These are phyloP conservation scores for Tychaedon coryphoeus DNA, from an alignment of 2,113 vertebrate species.

Conservation along the genomic window DNA sequence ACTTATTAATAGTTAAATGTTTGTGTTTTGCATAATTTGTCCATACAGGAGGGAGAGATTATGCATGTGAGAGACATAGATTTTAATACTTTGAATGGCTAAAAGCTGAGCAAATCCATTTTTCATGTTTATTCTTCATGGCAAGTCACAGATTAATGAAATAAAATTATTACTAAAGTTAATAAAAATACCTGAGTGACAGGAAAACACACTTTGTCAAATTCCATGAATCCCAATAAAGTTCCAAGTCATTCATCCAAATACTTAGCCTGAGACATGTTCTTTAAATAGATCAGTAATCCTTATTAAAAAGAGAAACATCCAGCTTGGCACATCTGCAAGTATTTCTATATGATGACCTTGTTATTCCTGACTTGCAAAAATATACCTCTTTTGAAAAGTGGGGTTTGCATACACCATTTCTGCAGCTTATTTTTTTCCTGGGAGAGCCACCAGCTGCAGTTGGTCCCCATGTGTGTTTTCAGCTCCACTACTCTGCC, in stretches of 20 bases:
- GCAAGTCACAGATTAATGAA: conserved; percentile 5
- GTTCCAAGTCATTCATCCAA: neutral
- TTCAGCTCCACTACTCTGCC: neutral
- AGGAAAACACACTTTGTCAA: neutral
- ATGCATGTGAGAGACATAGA: neutral
- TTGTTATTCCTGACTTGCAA: neutral
- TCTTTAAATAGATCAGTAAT: neutral
- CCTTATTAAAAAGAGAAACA: neutral
- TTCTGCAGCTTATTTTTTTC: neutral
- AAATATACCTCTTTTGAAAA: neutral
- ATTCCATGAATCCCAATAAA: neutral
- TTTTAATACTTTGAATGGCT: neutral
- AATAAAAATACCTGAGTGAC: neutral
- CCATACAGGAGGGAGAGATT: neutral
- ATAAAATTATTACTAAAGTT: neutral
- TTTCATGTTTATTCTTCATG: neutral
- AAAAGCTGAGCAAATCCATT: neutral
- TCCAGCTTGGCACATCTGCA: neutral
- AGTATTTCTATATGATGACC: neutral
- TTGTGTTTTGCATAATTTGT: neutral
- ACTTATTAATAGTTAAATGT: neutral
- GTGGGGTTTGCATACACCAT: neutral
- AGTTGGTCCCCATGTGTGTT: neutral
- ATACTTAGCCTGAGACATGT: neutral
- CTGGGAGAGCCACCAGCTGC: neutral